Evolutionary conservation across 2,888 invertebrate genomes (phyloP), one percentile per base, ranked within the genome.

Genomic region (Lasioglossum leucozonium): DNA sequence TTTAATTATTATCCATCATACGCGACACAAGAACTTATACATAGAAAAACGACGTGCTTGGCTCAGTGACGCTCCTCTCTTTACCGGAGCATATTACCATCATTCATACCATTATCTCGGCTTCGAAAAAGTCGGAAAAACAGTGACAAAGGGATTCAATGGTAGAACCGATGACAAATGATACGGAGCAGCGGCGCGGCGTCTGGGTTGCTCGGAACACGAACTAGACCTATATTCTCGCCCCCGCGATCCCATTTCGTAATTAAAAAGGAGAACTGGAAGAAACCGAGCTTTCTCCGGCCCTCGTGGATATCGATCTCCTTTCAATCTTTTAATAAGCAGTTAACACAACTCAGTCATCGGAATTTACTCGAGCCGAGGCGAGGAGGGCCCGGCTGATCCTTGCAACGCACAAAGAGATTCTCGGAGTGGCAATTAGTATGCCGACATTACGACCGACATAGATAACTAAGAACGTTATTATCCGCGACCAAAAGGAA

Each of bases 341-440:
- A 58, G 69, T 79, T 74, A 71, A 79, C 76, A 71, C 81, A 67
- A 67, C 55, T 40, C 4, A 81, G 40, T 37, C 65, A 77, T 72
- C 51, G 62, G 72, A 78, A 78, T 79, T 76, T 72, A 75, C 72
- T 81, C 42, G 81, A 81, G 72, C 47, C 62, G 77, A 34, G 73
- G 72, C 58, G 81, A 81, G 74, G 77, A 26, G 73, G 76, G 67
- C 51, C 26, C 47, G 30, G 47, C n/a, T n/a, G 30, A 65, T 67
- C 58, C 44, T 47, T 58, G 79, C 47, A 77, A 77, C 77, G 72
- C 6, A 77, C 77, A 87, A 86, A 82, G 79, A 65, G 51, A n/a
- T 51, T 16, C 30, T 40, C 69, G n/a, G 74, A 89, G 87, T 89
- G 82, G 85, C 89, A 89, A 89, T 89, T 89, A 89, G 79, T 87